phyloP scores from a whole-genome alignment of 2,113 vertebrate genomes.

The Glaucidium brasilianum region DNA sequence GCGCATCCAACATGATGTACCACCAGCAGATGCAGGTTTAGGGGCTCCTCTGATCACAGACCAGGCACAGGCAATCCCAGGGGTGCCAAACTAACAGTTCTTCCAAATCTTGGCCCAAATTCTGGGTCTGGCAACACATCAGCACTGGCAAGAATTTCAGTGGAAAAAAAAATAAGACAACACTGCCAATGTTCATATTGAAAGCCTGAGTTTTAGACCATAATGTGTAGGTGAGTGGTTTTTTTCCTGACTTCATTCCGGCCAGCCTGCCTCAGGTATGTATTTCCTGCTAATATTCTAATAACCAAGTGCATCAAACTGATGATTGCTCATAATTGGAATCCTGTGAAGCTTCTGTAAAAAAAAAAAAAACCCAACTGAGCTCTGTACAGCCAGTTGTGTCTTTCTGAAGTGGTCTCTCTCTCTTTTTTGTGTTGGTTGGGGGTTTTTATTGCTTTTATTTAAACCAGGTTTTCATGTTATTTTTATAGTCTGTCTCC shows the following conservation, averaged over 20 bases:
- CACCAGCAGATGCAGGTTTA: background rate
- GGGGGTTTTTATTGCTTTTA: too few species aligned
- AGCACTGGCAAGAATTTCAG: background rate
- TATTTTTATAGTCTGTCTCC: background rate
- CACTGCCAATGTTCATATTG: background rate
- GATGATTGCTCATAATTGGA: background rate
- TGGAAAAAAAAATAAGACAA: too few species aligned
- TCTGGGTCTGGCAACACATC: background rate
- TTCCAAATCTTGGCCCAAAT: background rate
- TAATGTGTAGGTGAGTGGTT: background rate
- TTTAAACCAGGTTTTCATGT: background rate
- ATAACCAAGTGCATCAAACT: background rate
- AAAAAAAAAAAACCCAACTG: background rate
- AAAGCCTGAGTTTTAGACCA: background rate
- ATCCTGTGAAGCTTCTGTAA: background rate
- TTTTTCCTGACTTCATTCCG: background rate
- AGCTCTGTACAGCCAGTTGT: background rate
- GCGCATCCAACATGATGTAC: rapidly evolving
- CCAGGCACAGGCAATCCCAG: background rate
- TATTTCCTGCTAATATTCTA: background rate
- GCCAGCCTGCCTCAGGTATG: background rate
- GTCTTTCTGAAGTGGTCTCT: background rate
- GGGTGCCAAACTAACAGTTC: background rate
- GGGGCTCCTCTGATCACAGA: background rate
- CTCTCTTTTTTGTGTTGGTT: background rate